Evolutionary conservation across 2,888 invertebrate species (phyloP).

Genomic region (Harpalus rufipes): DNA sequence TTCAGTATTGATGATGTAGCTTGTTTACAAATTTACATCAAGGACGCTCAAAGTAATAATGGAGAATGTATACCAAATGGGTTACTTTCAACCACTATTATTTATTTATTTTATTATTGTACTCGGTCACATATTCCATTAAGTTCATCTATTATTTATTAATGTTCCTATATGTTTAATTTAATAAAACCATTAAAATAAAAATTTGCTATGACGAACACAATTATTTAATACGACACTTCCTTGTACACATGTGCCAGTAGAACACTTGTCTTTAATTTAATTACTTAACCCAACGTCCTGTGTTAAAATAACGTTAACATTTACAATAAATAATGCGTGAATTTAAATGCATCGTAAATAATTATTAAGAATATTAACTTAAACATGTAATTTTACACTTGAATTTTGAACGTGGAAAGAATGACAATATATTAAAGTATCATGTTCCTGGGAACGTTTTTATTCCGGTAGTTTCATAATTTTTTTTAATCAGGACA

Average conservation of each 20-base stretch:
- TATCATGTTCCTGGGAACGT: not conserved
- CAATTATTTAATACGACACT: conserved; percentile 38
- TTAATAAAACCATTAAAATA: conserved; percentile 28
- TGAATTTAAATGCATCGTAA: not conserved
- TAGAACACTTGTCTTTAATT: conserved; percentile 36
- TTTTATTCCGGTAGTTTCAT: not conserved
- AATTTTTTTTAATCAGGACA: not conserved
- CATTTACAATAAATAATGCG: not conserved
- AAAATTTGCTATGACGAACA: conserved; percentile 21
- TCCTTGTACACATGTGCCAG: not conserved
- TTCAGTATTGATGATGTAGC: too few relatives aligned
- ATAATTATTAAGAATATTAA: not conserved
- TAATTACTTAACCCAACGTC: conserved; percentile 37
- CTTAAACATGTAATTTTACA: not conserved
- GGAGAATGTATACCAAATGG: too few relatives aligned
- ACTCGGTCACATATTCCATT: too few relatives aligned
- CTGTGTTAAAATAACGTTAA: not conserved
- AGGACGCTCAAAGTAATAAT: too few relatives aligned
- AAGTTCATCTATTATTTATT: too few relatives aligned
- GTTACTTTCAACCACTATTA: too few relatives aligned
- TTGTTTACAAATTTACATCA: too few relatives aligned
- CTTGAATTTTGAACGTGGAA: not conserved
- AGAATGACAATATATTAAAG: not conserved
- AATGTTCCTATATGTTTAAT: not conserved
- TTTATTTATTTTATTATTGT: too few relatives aligned